These are phyloP conservation scores for Hippocampus barbouri DNA, from an alignment of 2,113 vertebrate species.

Conservation along the genomic window DNA sequence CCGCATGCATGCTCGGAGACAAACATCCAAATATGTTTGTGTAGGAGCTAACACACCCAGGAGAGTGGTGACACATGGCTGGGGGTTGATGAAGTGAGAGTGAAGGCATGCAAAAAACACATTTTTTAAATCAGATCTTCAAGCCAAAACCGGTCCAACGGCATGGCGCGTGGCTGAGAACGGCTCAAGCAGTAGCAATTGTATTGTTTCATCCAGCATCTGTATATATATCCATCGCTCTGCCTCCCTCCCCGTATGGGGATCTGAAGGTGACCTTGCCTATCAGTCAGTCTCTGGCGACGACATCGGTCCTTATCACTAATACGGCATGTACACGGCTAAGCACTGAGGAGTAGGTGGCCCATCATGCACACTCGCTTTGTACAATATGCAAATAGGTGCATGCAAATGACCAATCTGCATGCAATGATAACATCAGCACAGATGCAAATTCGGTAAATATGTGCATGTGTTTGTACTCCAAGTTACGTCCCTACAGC, in stretches of 20 bases:
- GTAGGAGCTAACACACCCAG: conserved; percentile 11
- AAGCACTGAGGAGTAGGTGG: conserved; percentile 61
- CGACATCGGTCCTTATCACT: conserved; percentile 57
- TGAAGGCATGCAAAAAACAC: conserved; percentile 28
- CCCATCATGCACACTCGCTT: conserved; percentile 49
- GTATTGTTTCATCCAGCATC: conserved; percentile 50
- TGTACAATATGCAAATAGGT: conserved; percentile 66
- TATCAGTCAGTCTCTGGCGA: conserved; percentile 55
- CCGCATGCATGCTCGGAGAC: neutral
- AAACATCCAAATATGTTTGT: conserved; percentile 11
- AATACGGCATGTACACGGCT: conserved; percentile 63
- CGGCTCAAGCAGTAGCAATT: conserved; percentile 32
- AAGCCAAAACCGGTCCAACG: conserved; percentile 27
- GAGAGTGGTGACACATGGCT: conserved; percentile 18
- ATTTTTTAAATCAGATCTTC: conserved; percentile 18
- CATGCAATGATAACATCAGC: conserved; percentile 38
- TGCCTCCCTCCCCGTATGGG: conserved; percentile 14
- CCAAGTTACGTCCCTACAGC: conserved; percentile 6
- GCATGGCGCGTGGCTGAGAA: conserved; percentile 8
- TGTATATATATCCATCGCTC: conserved; percentile 54
- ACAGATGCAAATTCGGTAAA: conserved; percentile 45
- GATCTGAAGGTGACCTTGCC: conserved; percentile 67
- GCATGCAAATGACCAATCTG: conserved; percentile 60
- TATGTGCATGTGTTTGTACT: neutral
- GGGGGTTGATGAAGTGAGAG: conserved; percentile 15